Evolutionary conservation across 2,113 vertebrate genomes (phyloP), one percentile per base, ranked within the genome.

Genomic region (Acanthisitta chloris): DNA sequence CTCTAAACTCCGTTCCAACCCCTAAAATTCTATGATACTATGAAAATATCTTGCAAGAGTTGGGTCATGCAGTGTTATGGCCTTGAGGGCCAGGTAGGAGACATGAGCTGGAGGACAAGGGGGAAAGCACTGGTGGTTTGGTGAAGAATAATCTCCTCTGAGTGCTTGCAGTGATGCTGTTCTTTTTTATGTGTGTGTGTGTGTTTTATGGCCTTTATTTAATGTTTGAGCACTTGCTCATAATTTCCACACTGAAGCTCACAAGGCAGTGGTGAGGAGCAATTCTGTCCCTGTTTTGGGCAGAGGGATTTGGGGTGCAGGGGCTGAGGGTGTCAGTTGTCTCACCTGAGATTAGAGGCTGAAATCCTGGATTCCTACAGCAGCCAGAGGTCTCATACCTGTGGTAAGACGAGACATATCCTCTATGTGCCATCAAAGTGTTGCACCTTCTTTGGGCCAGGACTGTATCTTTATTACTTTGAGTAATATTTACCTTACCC

Each of bases 321-420:
- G 48, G 55, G 29, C 36, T 58, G 54, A 59, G 45, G 7, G 17
- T 71, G 51, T n/a, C 45, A 33, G 5, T 51, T 46, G 58, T n/a
- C 59, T 81, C 69, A 11, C 19, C 57, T 29, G 64, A 86, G 42
- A 57, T 76, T 55, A 46, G 31, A 23, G 1, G 1, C 38, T 21
- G 18, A 20, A 7, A 0, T 17, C n/a, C 14, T 58, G 20, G 46
- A 12, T 15, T 82, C 40, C 31, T 43, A 2, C 28, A 82, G 20
- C 20, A 18, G 52, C 6, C 71, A 76, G 52, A 55, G 34, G 40
- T 16, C 26, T 80, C n/a, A 17, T 48, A 55, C 58, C 62, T 82
- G 74, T 46, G 45, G 4, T 31, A 19, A 25, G 17, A 10, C 0
- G 0, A 84, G 70, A 43, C 5, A 0, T 15, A 42, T 7, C 45